These are phyloP conservation scores for Saccostrea echinata DNA, from an alignment of 1,140 invertebrate genomes.

Conservation along the genomic window DNA sequence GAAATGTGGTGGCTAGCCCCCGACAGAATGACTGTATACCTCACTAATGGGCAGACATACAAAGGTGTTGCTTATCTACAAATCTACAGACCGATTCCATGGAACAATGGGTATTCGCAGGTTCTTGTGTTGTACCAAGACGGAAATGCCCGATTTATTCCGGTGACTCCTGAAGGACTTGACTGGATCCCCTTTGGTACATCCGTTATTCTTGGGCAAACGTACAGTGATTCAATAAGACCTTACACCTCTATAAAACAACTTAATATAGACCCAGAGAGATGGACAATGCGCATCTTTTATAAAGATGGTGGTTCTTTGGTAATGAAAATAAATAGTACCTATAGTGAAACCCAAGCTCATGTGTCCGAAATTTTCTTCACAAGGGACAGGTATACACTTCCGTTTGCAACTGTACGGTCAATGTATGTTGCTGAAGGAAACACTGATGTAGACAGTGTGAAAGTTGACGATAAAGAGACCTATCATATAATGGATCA, in stretches of 20 bases:
- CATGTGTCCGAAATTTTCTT: constrained; percentile 49
- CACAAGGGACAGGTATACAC: constrained; percentile 11
- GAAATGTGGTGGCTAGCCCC: constrained; percentile 67
- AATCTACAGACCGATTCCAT: constrained; percentile 60
- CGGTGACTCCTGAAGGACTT: constrained; percentile 60
- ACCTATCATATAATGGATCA: constrained; percentile 55
- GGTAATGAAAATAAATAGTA: constrained; percentile 47
- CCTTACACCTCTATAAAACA: constrained; percentile 58
- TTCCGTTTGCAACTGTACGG: constrained; percentile 60
- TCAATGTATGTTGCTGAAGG: constrained; percentile 68
- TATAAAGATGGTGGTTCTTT: constrained; percentile 59
- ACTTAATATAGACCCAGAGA: constrained; percentile 48
- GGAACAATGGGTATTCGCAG: constrained; percentile 57
- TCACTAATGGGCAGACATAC: constrained; percentile 36
- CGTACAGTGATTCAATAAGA: constrained; percentile 44
- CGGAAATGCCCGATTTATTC: constrained; percentile 62
- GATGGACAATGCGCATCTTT: constrained; percentile 43
- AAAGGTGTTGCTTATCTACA: constrained; percentile 56
- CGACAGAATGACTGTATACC: constrained; percentile 55
- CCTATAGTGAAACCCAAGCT: constrained; percentile 47
- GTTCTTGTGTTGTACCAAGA: constrained; percentile 67
- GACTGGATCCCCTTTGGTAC: constrained; percentile 68
- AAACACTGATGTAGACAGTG: constrained; percentile 63
- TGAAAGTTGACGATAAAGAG: constrained; percentile 57
- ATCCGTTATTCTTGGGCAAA: constrained; percentile 63